phyloP scores from a whole-genome alignment of 2,113 vertebrate genomes.

The Python bivittatus region DNA sequence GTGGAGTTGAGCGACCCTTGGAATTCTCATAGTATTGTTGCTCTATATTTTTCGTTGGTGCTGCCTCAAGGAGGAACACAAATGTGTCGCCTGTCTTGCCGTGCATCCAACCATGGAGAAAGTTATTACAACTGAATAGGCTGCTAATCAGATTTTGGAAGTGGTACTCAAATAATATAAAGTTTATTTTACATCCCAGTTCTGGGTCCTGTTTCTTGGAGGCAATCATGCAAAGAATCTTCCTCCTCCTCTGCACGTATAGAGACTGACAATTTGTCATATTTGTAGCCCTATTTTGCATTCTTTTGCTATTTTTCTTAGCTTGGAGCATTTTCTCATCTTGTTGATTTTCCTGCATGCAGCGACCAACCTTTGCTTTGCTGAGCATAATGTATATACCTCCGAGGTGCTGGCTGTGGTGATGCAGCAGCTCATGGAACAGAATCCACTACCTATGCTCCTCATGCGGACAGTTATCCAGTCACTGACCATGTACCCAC shows the following conservation, averaged over 20 bases:
- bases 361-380: conserved; percentile 96
- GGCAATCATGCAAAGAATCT: no score
- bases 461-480: conserved; percentile 97
- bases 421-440: conserved; percentile 98
- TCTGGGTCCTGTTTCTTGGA: background rate
- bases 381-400: conserved; percentile 90
- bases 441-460: conserved; percentile 90
- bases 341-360: background rate
- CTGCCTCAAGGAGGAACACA: background rate
- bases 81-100: background rate
- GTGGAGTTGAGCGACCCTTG: background rate
- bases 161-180: background rate
- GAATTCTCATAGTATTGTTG: background rate
- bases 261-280: background rate
- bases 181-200: background rate
- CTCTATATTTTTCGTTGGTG: background rate
- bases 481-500: conserved; percentile 93
- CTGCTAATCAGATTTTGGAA: no score
- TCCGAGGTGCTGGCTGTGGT: conserved; percentile 95
- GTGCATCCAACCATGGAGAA: background rate
- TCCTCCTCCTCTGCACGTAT: no score
- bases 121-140: background rate
- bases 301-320: no score
- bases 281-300: background rate
- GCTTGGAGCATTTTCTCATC: background rate